phyloP scores from a whole-genome alignment of 1,140 invertebrate genomes.

The Drosophila pruinosa region DNA sequence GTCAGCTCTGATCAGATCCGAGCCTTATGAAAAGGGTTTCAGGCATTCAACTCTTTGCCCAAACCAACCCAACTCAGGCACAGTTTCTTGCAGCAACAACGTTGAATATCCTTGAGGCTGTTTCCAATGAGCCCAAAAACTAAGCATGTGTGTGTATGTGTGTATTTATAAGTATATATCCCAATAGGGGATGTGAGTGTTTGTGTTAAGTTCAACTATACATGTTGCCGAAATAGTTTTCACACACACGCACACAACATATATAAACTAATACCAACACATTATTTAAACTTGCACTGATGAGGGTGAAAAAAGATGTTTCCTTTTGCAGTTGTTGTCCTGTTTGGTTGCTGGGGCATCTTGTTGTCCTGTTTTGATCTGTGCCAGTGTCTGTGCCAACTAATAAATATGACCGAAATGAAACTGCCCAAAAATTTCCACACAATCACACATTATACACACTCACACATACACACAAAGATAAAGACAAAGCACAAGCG shows the following conservation, averaged over 20 bases:
- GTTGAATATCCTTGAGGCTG: conserved; percentile 58
- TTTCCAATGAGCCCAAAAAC: conserved; percentile 31
- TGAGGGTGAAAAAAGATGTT: conserved; percentile 79
- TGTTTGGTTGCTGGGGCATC: conserved; percentile 37
- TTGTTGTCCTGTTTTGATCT: conserved; percentile 77
- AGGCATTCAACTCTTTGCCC: not conserved
- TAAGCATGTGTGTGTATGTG: not conserved
- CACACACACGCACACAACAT: conserved; percentile 6
- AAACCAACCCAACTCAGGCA: conserved; percentile 11
- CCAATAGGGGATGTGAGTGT: conserved; percentile 23
- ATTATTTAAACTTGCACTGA: conserved; percentile 73
- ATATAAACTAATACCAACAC: conserved; percentile 25
- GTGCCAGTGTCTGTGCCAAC: conserved; percentile 67
- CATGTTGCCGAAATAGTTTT: conserved; percentile 58
- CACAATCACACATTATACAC: conserved; percentile 80
- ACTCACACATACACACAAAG: conserved; percentile 28
- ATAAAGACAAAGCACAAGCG: conserved; percentile 15
- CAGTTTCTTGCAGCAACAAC: conserved; percentile 59
- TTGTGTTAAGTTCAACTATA: conserved; percentile 42
- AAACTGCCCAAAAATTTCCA: conserved; percentile 82
- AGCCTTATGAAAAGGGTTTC: not conserved
- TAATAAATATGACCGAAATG: conserved; percentile 82
- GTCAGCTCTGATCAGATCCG: conserved; percentile 1
- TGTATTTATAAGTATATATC: conserved; percentile 31
- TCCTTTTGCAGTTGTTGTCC: conserved; percentile 43